Evolutionary conservation across 1,140 invertebrate species (phyloP).

Genomic region (Linepithema humile): DNA sequence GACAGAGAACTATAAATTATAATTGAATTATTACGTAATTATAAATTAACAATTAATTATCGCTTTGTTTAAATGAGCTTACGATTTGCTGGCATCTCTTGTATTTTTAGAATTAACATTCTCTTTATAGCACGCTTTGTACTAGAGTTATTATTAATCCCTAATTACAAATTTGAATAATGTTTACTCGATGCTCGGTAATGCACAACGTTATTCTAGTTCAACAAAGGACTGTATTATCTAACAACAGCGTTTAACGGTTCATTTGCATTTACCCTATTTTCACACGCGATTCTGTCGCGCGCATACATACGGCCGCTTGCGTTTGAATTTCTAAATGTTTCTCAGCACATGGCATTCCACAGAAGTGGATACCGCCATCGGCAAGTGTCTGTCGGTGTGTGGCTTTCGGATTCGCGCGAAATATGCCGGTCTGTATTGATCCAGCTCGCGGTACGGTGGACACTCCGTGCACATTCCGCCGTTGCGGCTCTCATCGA

Average conservation of each 20-base stretch:
- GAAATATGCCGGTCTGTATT: slow-evolving; percentile 48
- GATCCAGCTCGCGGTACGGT: slow-evolving; percentile 51
- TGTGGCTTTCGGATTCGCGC: slow-evolving; percentile 36
- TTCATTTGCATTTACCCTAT: slow-evolving; percentile 8
- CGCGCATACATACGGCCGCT: neutral
- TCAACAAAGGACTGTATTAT: slow-evolving; percentile 1
- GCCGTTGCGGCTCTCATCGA: slow-evolving; percentile 54
- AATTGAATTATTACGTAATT: no score
- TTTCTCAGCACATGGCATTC: slow-evolving; percentile 13
- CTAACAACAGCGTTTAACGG: neutral
- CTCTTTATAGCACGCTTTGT: neutral
- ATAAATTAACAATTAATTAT: no score
- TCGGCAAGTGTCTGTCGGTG: neutral
- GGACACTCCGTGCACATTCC: neutral
- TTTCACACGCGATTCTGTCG: neutral
- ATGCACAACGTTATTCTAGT: slow-evolving; percentile 8
- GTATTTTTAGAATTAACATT: neutral
- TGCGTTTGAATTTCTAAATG: slow-evolving; percentile 24
- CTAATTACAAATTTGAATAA: no score
- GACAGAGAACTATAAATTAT: no score
- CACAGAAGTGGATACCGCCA: neutral
- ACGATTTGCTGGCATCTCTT: no score
- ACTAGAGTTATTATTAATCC: neutral
- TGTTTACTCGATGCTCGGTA: neutral
- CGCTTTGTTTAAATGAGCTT: no score